A percentile compares a stretch with the other conserved stretches of the same genome.
Evolutionary conservation across 2,113 vertebrate genomes (phyloP).

Genomic region (Cryptoleucopteryx plumbea): DNA sequence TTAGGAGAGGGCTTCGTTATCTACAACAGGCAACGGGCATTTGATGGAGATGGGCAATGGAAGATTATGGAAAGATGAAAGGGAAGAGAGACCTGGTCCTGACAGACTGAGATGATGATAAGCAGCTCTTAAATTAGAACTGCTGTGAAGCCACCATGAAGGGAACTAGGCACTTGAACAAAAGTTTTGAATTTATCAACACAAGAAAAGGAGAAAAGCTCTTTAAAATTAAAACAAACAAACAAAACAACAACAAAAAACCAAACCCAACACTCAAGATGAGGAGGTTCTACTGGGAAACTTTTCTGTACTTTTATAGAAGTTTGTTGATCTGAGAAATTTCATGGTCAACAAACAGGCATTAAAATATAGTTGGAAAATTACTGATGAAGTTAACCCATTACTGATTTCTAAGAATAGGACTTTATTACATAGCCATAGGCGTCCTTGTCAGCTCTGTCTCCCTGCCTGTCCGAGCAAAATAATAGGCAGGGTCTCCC

Average conservation of each 20-base stretch:
- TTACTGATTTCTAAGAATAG: background rate
- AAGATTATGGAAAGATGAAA: background rate
- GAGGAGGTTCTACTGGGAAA: background rate
- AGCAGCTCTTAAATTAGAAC: background rate
- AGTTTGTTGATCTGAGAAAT: background rate
- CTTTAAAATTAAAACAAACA: background rate
- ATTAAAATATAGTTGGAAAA: background rate
- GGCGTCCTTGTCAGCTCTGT: background rate
- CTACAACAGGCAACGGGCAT: background rate
- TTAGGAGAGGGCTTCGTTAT: background rate
- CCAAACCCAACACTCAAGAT: background rate
- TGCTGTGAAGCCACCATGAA: background rate
- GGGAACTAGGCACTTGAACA: background rate
- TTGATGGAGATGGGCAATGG: background rate
- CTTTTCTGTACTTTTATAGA: background rate
- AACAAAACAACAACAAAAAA: background rate
- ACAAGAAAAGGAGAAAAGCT: background rate
- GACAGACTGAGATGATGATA: background rate
- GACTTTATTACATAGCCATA: background rate
- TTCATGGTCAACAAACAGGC: background rate
- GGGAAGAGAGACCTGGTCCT: background rate
- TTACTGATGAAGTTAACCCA: background rate
- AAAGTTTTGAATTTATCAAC: background rate
- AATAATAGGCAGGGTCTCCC: background rate
- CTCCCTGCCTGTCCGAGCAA: background rate